phyloP scores from a whole-genome alignment of 2,797 vertebrate genomes.

The Lepus townsendii region DNA sequence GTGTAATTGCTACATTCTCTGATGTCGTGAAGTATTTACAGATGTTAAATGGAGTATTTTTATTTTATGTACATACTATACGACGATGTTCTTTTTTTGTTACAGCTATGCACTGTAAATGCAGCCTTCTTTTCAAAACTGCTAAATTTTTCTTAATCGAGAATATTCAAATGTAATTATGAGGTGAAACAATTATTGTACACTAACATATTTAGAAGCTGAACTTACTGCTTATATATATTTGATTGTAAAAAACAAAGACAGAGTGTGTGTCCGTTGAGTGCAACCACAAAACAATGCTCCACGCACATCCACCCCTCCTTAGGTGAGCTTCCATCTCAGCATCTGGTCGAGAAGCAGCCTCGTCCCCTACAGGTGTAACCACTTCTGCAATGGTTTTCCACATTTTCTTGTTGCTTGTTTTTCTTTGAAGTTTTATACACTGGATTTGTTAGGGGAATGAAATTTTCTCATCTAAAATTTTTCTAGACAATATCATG shows the following conservation, averaged over 20 bases:
- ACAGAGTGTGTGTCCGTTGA: constrained; percentile 89
- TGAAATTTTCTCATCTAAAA: constrained; percentile 92
- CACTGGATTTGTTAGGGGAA: constrained; percentile 91
- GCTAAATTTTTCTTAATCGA: constrained; percentile 97
- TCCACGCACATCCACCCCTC: constrained; percentile 88
- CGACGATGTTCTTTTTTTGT: constrained; percentile 98
- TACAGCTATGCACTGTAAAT: constrained; percentile 99
- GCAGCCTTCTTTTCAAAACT: constrained; percentile 98
- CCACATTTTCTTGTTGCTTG: constrained; percentile 89
- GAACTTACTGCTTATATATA: constrained; percentile 94
- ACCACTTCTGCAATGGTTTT: constrained; percentile 94
- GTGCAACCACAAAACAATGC: constrained; percentile 86
- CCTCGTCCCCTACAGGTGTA: constrained; percentile 87
- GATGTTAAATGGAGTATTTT: constrained; percentile 98
- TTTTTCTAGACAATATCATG: constrained; percentile 93
- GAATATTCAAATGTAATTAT: constrained; percentile 98
- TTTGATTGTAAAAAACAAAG: constrained; percentile 95
- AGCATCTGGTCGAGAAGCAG: constrained; percentile 87
- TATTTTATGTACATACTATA: constrained; percentile 98
- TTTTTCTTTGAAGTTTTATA: constrained; percentile 93
- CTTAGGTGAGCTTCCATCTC: constrained; percentile 87
- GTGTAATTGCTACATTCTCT: constrained; percentile 94
- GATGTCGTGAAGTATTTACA: constrained; percentile 98
- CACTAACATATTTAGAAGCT: constrained; percentile 96
- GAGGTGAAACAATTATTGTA: constrained; percentile 95